Conservation (phyloP, 2,113 vertebrate genomes). For the Promerops cafer region DNA sequence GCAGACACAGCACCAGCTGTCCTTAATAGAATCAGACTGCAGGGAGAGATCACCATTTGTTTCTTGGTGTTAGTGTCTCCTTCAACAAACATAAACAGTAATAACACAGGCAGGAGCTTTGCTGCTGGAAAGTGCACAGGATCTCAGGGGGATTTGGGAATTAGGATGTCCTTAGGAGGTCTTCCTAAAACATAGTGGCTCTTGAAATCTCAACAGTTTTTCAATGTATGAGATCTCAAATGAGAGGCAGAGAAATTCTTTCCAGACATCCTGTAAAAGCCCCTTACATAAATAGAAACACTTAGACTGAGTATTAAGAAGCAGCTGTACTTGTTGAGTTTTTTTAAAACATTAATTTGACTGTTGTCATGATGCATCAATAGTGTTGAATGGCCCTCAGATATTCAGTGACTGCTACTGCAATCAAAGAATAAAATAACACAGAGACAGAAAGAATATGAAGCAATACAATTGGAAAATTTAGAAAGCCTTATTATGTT, state of each 20-base stretch:
- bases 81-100: conserved; percentile 47
- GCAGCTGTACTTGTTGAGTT: not conserved
- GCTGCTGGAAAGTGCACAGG: not conserved
- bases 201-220: not conserved
- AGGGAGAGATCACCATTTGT: not conserved
- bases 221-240: not conserved
- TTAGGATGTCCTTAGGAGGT: conserved; percentile 42
- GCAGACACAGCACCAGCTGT: conserved; percentile 18
- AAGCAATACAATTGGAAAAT: not conserved
- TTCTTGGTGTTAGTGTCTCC: conserved; percentile 32
- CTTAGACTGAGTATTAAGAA: not conserved
- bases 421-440: not conserved
- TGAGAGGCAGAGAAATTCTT: not conserved
- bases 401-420: not conserved
- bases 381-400: not conserved
- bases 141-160: conserved; percentile 17
- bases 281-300: not conserved
- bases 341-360: not conserved
- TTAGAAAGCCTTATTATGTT: not conserved
- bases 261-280: not conserved
- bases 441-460: not conserved
- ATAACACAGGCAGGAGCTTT: conserved; percentile 29
- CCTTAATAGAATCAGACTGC: conserved; percentile 17
- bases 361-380: not conserved
- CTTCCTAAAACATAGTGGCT: not conserved